Evolutionary conservation across 2,113 vertebrate species (phyloP).

Genomic region (Dasypus novemcinctus): DNA sequence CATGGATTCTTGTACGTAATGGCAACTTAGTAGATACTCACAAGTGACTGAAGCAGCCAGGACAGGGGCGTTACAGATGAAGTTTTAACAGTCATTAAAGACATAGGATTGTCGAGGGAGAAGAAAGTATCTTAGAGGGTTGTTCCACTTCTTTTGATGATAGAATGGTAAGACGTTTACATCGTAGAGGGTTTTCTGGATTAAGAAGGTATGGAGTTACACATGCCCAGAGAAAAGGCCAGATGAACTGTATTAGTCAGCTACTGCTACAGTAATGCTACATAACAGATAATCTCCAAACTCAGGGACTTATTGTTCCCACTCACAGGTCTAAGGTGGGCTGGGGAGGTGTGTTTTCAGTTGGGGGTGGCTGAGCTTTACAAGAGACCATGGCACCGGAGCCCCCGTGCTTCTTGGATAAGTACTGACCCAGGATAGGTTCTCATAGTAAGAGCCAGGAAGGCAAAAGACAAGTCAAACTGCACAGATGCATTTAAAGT

Average conservation of each 20-base stretch:
- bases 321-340: not conserved
- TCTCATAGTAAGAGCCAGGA: not conserved
- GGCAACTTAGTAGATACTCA: not conserved
- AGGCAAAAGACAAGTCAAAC: not conserved
- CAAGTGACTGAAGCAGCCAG: not conserved
- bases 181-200: not conserved
- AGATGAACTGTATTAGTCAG: not conserved
- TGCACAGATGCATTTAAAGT: not conserved
- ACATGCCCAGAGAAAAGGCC: not conserved
- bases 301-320: not conserved
- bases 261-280: not conserved
- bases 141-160: too few relatives aligned
- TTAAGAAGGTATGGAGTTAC: too few relatives aligned
- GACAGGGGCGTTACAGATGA: not conserved
- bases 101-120: not conserved
- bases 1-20: not conserved
- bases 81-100: rapidly evolving
- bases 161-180: not conserved
- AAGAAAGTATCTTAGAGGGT: not conserved
- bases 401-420: not conserved
- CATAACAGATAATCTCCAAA: not conserved
- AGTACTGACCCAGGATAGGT: not conserved
- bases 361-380: not conserved
- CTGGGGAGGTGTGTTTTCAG: not conserved
- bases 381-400: not conserved